phyloP scores from a whole-genome alignment of 2,113 vertebrate genomes.

The Beaufortia kweichowensis region DNA sequence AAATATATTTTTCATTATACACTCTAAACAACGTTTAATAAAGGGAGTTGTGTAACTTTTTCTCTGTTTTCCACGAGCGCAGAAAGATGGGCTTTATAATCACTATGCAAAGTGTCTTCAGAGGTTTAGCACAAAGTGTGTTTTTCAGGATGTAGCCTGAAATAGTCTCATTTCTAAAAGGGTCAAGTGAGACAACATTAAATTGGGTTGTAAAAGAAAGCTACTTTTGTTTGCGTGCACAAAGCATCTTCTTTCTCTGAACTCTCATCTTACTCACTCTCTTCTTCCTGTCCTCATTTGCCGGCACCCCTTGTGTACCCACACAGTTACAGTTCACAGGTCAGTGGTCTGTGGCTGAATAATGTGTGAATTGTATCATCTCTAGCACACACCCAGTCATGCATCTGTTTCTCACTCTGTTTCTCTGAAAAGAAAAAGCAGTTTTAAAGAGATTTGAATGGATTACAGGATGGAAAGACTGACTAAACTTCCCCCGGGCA shows the following conservation, averaged over 20 bases:
- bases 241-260: constrained; percentile 45
- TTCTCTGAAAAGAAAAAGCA: background rate
- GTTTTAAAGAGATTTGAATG: constrained; percentile 11
- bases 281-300: constrained; percentile 29
- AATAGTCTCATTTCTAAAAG: constrained; percentile 14
- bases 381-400: background rate
- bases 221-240: constrained; percentile 37
- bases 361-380: constrained; percentile 49
- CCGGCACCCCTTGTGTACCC: constrained; percentile 16
- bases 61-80: background rate
- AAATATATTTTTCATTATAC: too few relatives aligned
- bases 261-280: constrained; percentile 33
- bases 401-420: background rate
- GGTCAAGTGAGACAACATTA: constrained; percentile 31
- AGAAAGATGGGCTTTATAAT: constrained; percentile 1
- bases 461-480: constrained; percentile 12
- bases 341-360: constrained; percentile 37
- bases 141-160: constrained; percentile 41
- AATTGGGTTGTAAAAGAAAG: constrained; percentile 46
- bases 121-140: constrained; percentile 25
- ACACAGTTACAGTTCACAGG: constrained; percentile 30
- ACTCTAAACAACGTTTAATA: too few relatives aligned
- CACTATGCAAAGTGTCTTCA: background rate
- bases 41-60: too few relatives aligned
- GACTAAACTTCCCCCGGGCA: background rate